Evolutionary conservation across 2,888 invertebrate species (phyloP), one percentile per base, ranked within the genome.

Genomic region (Steinernema scapterisci): DNA sequence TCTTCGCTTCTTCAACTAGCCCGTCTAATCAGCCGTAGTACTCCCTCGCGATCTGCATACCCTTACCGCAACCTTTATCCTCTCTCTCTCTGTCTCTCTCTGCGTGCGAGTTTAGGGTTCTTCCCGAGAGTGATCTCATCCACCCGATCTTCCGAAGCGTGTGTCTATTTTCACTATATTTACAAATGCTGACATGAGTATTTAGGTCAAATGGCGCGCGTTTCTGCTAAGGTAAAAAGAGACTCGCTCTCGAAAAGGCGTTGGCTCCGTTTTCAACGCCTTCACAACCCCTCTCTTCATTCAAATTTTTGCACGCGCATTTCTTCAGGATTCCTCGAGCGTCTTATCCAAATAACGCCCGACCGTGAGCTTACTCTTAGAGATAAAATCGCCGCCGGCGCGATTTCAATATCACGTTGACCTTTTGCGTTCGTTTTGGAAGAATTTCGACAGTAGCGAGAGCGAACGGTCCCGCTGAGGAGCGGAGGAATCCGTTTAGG

Each of bases 131-230:
- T 63, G 11, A 31, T 38, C 38, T 38, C 38, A 38, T 38, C 38
- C 38, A 63, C 27, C 63, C 63, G 23, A 27, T 63, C 63, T 31
- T 27, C 63, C 27, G 31, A 27, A 25, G 9, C 63, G 63, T 31
- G 16, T 31, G 11, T 63, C 27, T 31, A 63, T 63, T 63, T 63
- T 63, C 63, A 63, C 63, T 63, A 63, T 63, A 63, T 63, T 63
- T 63, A 27, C 63, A 63, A 63, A 63, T 63, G 63, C 16, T 63
- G 63, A 63, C 63, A 63, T 27, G 63, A 31, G 63, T 63, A 63
- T 63, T 63, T 63, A 63, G 63, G 63, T 63, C 63, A 63, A 63
- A 63, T 63, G 63, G 63, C 63, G 63, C 63, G 63, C 63, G 63
- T 27, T 52, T 16, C 63, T 63, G 27, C 63, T 63, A 63, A 63